Evolutionary conservation across 1,140 invertebrate genomes (phyloP), one percentile per base, ranked within the genome.

Genomic region (Agraylea sexmaculata): DNA sequence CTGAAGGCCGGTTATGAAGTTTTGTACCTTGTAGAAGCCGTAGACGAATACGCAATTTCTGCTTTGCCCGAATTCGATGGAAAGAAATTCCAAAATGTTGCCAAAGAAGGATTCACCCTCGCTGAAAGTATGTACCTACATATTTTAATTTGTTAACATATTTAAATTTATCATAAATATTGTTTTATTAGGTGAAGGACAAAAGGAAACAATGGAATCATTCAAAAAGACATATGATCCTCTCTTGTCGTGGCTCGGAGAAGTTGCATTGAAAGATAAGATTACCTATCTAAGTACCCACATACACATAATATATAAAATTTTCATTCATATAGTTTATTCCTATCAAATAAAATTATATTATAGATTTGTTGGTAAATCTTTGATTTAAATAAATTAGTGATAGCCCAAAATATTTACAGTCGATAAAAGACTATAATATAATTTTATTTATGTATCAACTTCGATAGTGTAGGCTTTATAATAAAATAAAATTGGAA

Each of bases 31-130:
- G 80, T 83, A 1, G 96, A 99, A 65, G 89, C 96, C 37, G 90
- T 99, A 23, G 96, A 99, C 68, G 95, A 99, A 64, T 99, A 99
- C 64, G 83, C 87, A 47, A 87, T 99, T 40, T 92, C 93, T 29
- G 81, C 90, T 6, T 64, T 99, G 52, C 93, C 96, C n/a, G 94
- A 99, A 64, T 99, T 93, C 64, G 94, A 99, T 54, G 89, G 91
- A 19, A 96, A 98, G 68, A 98, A 98, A 63, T 96, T 99, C 83
- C 93, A 98, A 66, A 99, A 99, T 58, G 89, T 97, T 21, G 96
- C 96, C 43, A 99, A 99, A 63, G 96, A 99, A 69, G 93, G 94
- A 2, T 79, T 99, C 52, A 78, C 81, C 38, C 59, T 99, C 1
- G 80, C 90, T 42, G 89, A 83, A 45, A 58, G 61, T 62, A 41